A percentile compares a stretch with the other conserved stretches of the same genome.
These are phyloP conservation scores for Shinisaurus crocodilurus DNA, from an alignment of 2,113 vertebrate genomes.

Conservation along the genomic window DNA sequence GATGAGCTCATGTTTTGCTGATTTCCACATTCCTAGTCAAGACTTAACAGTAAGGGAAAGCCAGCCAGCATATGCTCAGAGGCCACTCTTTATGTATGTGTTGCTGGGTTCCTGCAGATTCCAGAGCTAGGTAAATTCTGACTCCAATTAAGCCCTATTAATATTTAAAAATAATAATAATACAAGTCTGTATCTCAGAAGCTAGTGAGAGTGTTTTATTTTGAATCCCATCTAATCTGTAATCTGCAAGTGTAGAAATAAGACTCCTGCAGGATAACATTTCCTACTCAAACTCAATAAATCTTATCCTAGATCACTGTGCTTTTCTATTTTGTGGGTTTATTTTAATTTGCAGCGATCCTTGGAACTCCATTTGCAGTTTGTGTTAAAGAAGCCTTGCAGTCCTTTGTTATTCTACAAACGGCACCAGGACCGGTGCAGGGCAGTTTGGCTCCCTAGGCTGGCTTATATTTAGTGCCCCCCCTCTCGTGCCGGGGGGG, in stretches of 20 bases:
- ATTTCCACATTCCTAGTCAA: no score
- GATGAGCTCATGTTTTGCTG: no score
- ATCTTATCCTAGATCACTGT: neutral
- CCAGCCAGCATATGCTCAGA: neutral
- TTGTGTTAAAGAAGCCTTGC: neutral
- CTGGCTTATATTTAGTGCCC: no score
- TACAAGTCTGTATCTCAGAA: neutral
- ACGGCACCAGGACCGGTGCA: no score
- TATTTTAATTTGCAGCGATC: neutral
- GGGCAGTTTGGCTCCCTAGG: no score
- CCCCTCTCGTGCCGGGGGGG: no score
- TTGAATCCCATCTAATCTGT: neutral
- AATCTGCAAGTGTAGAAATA: conserved; percentile 9
- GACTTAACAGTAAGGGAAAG: neutral
- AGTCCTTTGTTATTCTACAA: no score
- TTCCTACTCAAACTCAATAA: neutral
- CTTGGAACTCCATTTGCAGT: neutral
- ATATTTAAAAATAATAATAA: neutral
- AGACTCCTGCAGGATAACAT: neutral
- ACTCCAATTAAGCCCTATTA: neutral
- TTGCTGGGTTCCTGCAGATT: neutral
- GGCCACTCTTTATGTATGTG: no score
- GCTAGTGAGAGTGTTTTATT: neutral
- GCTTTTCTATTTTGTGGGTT: neutral
- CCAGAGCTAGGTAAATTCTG: neutral